Evolutionary conservation across 2,888 invertebrate species (phyloP).

Genomic region (Andrena flavipes): DNA sequence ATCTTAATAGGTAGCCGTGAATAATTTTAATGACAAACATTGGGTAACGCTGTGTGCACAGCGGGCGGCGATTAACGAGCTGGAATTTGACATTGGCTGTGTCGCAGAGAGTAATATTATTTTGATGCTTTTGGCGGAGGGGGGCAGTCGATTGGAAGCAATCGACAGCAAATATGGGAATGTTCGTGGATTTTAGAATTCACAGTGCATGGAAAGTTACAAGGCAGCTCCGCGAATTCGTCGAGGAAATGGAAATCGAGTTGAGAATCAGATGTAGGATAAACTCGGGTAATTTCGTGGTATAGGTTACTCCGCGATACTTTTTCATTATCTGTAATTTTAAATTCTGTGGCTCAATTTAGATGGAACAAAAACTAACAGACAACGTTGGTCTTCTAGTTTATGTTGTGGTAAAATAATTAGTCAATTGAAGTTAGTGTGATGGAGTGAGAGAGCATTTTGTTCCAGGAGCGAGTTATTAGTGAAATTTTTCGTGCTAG

Average conservation of each 20-base stretch:
- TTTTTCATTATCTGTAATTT: too few relatives aligned
- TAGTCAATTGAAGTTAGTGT: too few relatives aligned
- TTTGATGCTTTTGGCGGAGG: not conserved
- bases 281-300: too few relatives aligned
- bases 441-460: too few relatives aligned
- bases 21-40: not conserved
- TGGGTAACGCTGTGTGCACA: not conserved
- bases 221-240: not conserved
- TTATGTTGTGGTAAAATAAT: too few relatives aligned
- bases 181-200: not conserved
- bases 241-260: not conserved
- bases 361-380: too few relatives aligned
- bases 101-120: not conserved
- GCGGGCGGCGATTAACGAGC: not conserved
- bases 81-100: not conserved
- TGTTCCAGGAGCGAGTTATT: too few relatives aligned
- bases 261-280: not conserved
- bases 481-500: too few relatives aligned
- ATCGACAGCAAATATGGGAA: not conserved
- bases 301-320: too few relatives aligned
- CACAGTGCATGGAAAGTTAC: not conserved
- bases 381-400: too few relatives aligned
- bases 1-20: not conserved
- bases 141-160: not conserved
- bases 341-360: too few relatives aligned